These are phyloP conservation scores for Onychostoma macrolepis DNA, from an alignment of 2,113 vertebrate species.

Conservation along the genomic window DNA sequence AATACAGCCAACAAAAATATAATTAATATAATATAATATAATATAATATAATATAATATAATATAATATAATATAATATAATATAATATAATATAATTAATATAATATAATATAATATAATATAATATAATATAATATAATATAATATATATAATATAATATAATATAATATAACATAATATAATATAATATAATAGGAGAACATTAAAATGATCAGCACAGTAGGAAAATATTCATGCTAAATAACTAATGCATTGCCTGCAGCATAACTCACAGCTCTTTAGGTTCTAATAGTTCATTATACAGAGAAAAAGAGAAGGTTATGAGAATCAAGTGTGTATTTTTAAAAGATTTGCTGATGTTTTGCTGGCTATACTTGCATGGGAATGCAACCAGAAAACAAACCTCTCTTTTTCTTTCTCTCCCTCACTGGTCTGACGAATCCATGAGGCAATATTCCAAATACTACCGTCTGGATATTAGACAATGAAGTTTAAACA, in stretches of 20 bases:
- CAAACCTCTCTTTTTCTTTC: neutral
- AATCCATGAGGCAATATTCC: slow-evolving; percentile 14
- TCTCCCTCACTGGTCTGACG: neutral
- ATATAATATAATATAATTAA: too few relatives aligned
- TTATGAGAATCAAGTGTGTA: neutral
- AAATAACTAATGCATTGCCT: neutral
- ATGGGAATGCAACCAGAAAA: neutral
- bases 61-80: neutral
- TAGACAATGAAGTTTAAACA: slow-evolving; percentile 33
- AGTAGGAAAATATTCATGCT: neutral
- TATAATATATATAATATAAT: too few relatives aligned
- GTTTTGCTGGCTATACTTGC: neutral
- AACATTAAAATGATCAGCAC: neutral
- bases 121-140: neutral
- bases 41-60: neutral
- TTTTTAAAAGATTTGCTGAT: neutral
- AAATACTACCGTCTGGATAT: slow-evolving; percentile 29
- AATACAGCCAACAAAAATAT: neutral
- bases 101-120: neutral
- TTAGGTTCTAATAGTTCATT: neutral
- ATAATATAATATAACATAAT: neutral
- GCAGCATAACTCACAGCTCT: neutral
- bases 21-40: neutral
- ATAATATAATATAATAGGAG: neutral
- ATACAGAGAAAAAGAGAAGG: neutral